phyloP scores from a whole-genome alignment of 2,888 invertebrate species.

The Lasioglossum zephyrum region DNA sequence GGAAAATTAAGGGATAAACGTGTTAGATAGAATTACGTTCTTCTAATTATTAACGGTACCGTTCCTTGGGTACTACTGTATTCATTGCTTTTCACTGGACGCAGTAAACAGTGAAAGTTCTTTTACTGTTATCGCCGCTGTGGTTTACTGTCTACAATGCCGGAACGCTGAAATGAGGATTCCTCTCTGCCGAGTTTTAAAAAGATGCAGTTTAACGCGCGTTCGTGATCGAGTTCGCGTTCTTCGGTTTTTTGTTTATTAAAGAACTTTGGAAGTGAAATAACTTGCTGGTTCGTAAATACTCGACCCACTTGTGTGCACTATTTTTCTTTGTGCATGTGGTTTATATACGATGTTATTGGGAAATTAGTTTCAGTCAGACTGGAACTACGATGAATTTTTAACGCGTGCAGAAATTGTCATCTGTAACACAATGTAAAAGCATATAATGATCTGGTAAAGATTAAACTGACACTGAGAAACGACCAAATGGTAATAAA shows the following conservation, averaged over 20 bases:
- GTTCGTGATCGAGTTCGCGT: neutral
- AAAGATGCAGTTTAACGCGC: neutral
- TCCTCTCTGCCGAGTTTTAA: neutral
- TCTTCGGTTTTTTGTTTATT: neutral
- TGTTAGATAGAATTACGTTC: neutral
- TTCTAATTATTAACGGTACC: slow-evolving; percentile 6
- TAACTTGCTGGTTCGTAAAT: neutral
- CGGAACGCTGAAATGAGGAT: neutral
- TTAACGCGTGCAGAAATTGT: neutral
- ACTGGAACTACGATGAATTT: neutral
- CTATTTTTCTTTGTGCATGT: neutral
- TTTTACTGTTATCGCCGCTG: neutral
- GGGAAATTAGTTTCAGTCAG: neutral
- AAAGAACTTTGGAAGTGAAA: neutral
- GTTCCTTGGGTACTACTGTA: neutral
- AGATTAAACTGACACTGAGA: neutral
- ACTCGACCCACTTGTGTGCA: neutral
- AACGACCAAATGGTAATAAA: neutral
- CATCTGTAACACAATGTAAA: neutral
- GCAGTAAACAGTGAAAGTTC: neutral
- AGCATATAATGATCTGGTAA: neutral
- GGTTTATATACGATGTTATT: neutral
- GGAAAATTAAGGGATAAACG: slow-evolving; percentile 9
- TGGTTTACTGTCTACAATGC: neutral
- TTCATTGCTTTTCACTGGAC: neutral